phyloP scores from a whole-genome alignment of 2,888 invertebrate genomes.

The Melanostoma mellinum region DNA sequence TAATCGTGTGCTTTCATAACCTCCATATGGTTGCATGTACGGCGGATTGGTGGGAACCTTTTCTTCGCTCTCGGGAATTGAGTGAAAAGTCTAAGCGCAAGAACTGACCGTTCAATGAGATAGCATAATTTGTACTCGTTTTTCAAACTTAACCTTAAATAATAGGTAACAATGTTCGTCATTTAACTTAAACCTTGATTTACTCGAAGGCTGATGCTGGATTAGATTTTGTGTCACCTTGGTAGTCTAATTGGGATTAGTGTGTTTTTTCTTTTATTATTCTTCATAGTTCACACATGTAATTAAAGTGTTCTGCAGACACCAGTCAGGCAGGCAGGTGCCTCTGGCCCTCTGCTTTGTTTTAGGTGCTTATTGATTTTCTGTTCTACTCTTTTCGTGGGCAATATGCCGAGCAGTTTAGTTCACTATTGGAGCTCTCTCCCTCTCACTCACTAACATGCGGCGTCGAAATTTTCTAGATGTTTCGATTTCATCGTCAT shows the following conservation, averaged over 20 bases:
- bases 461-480: conserved; percentile 57
- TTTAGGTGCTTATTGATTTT: conserved; percentile 68
- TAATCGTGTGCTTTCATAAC: conserved; percentile 58
- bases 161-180: not conserved
- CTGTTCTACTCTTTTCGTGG: conserved; percentile 58
- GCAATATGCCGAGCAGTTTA: conserved; percentile 41
- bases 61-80: conserved; percentile 11
- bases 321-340: conserved; percentile 27
- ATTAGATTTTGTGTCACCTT: conserved; percentile 6
- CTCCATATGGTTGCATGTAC: conserved; percentile 43
- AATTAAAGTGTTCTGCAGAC: conserved; percentile 1
- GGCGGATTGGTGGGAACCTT: conserved; percentile 6
- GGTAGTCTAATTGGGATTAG: not conserved
- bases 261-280: not conserved
- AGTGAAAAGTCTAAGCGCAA: conserved; percentile 26
- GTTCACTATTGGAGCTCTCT: conserved; percentile 23
- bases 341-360: conserved; percentile 15
- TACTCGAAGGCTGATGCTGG: not conserved
- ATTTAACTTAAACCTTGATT: not conserved
- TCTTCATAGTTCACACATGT: not conserved
- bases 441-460: conserved; percentile 31
- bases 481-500: conserved; percentile 65
- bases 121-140: conserved; percentile 46
- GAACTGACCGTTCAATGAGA: conserved; percentile 33
- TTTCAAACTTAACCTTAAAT: conserved; percentile 56